Base-by-base conservation (phyloP, 2,797 vertebrate species). In the Esox lucius region DNA sequence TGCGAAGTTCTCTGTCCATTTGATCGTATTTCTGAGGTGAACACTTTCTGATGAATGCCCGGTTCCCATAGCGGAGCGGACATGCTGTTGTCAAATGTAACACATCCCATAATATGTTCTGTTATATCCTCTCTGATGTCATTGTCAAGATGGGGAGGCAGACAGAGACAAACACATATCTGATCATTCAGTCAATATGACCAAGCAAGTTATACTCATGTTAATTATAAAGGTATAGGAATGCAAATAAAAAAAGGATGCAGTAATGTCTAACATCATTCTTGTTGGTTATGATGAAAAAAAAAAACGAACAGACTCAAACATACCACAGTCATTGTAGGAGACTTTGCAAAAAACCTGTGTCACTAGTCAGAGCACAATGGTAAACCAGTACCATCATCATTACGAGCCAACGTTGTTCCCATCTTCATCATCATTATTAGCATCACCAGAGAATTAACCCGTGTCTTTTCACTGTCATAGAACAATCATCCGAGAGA, bases 161-260 rank as follows among this genome's bases (percentile, higher is more conserved):
- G 81, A 87, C 75, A 48, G 75, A 81, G 78, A 85, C 78, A 73
- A 79, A 88, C 87, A 86, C 31, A 7, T 71, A 86, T 90, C 84
- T 83, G 81, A 89, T 86, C 86, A 84, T 85, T 87, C 85, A 89
- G 87, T 88, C 88, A 82, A 82, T 83, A 84, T 87, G 88, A 91
- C 84, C 82, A 89, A 87, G 87, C 88, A 90, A 87, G 87, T 81
- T 48, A 86, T 83, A 72, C 70, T 42, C 39, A 79, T 84, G 56
- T 88, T 80, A 83, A 82, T 87, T 80, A 85, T 84, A 84, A 87
- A 82, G 79, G 80, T 86, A 86, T 71, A 83, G 79, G 78, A 84
- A 90, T 86, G 85, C 80, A 85, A 77, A 88, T 78, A 80, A 1
- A n/a, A 42, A 42, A 42, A 87, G 75, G 84, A 87, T 88, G 86